Base-by-base conservation (phyloP, 2,888 invertebrate species). In the Agonopterix alstromeriana region DNA sequence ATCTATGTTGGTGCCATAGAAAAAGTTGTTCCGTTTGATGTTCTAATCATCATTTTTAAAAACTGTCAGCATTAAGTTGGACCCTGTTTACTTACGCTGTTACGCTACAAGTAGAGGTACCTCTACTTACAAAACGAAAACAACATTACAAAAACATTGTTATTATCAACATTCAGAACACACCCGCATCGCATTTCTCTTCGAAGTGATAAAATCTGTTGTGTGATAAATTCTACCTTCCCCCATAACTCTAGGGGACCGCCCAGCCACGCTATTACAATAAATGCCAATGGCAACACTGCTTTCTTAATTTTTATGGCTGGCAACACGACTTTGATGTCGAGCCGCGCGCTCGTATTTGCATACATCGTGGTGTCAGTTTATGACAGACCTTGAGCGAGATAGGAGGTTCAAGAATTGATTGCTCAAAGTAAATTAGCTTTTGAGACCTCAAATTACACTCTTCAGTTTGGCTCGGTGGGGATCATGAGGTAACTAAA, bases 301-400 rank as follows among this genome's bases (percentile, higher is more conserved):
- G 42, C 40, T 10, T 46, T 4, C 46, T 45, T 45, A 40, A 43
- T 53, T 60, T 54, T 55, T 50, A 55, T 53, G 50, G 50, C 53
- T 52, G 55, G 48, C 54, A 56, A 54, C 54, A 51, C 35, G 12
- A 35, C 51, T 53, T 54, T 52, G 45, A 45, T 11, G 40, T 11
- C 35, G 48, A 40, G 46, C 48, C 48, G 48, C 42, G 27, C 40
- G 48, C 42, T 17, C 40, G 14, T 42, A 17, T 43, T 58, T 52
- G 51, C 54, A 55, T 52, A 53, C 50, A 35, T 43, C 44, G 36
- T 47, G 51, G 36, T 47, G 51, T 35, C 46, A 44, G 45, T 51
- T 51, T 48, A 45, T 38, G 48, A 42, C 12, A n/a, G 11, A 42
- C 35, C 14, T 8, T 17, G 43, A 9, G 47, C 17, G 47, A 10